Evolutionary conservation across 1,140 invertebrate genomes (phyloP).

Genomic region (Drosophila pectinifera): DNA sequence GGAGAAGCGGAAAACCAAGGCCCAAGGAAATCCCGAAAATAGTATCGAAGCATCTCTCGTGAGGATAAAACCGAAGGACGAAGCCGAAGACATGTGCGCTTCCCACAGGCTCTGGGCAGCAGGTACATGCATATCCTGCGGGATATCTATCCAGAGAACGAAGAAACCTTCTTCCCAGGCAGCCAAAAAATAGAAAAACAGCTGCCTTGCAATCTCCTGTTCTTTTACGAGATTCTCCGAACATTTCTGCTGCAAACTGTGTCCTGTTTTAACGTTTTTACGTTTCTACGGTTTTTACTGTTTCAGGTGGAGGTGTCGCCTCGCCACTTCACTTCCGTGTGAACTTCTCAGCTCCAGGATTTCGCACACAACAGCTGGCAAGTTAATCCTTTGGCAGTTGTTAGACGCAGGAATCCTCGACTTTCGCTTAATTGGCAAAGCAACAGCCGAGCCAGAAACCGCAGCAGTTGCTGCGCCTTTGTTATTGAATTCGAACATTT

Average conservation of each 20-base stretch:
- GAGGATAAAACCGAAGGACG: conserved; percentile 34
- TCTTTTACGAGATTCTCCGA: conserved; percentile 27
- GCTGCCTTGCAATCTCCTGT: conserved; percentile 32
- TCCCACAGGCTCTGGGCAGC: conserved; percentile 46
- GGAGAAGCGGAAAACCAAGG: conserved; percentile 28
- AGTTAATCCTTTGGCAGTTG: conserved; percentile 62
- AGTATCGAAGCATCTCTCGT: conserved; percentile 20
- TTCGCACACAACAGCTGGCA: conserved; percentile 46
- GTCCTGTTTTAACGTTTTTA: conserved; percentile 25
- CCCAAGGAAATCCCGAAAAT: conserved; percentile 15
- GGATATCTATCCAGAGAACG: conserved; percentile 12
- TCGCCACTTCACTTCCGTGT: conserved; percentile 54
- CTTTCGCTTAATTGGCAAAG: conserved; percentile 51
- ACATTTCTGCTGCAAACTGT: conserved; percentile 11
- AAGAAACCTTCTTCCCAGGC: conserved; percentile 43
- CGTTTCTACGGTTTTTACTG: conserved; percentile 29
- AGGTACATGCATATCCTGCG: conserved; percentile 47
- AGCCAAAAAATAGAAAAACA: conserved; percentile 28
- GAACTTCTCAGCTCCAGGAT: conserved; percentile 32
- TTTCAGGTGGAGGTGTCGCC: conserved; percentile 38
- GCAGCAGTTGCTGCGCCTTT: conserved; percentile 53
- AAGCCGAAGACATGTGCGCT: conserved; percentile 49
- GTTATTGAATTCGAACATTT: conserved; percentile 61
- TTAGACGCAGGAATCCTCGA: conserved; percentile 39
- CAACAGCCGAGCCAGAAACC: conserved; percentile 31